Conservation (phyloP, 2,888 invertebrate species). For the Erynnis tages region DNA sequence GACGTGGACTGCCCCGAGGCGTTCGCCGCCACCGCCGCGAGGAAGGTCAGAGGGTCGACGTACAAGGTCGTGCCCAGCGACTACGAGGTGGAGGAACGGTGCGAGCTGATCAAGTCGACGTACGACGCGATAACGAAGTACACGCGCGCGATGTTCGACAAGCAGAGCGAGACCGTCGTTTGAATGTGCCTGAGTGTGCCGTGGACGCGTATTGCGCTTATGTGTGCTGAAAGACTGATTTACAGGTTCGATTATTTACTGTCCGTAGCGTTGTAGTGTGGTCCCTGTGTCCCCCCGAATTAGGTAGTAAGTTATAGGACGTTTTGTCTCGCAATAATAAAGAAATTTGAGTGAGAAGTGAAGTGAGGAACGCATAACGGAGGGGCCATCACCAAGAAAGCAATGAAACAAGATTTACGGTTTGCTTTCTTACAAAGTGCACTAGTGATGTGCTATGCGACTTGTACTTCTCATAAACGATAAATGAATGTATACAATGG, state of each 20-base stretch:
- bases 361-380: too few relatives aligned
- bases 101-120: slow-evolving; percentile 71
- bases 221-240: slow-evolving; percentile 16
- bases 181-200: slow-evolving; percentile 47
- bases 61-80: slow-evolving; percentile 67
- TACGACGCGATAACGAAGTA: slow-evolving; percentile 74
- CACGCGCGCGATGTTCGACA: slow-evolving; percentile 74
- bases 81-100: slow-evolving; percentile 64
- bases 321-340: too few relatives aligned
- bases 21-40: slow-evolving; percentile 40
- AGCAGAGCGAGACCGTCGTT: slow-evolving; percentile 72
- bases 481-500: too few relatives aligned
- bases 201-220: slow-evolving; percentile 9
- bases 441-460: too few relatives aligned
- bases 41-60: slow-evolving; percentile 43
- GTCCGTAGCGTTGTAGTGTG: background rate
- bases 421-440: too few relatives aligned
- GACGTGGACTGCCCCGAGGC: slow-evolving; percentile 42
- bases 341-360: too few relatives aligned
- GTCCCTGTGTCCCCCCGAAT: too few relatives aligned
- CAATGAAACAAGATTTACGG: too few relatives aligned
- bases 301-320: too few relatives aligned
- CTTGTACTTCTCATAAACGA: too few relatives aligned
- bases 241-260: background rate
- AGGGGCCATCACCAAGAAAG: too few relatives aligned